Base-by-base conservation (phyloP, 2,888 invertebrate genomes). In the Maniola hyperantus region DNA sequence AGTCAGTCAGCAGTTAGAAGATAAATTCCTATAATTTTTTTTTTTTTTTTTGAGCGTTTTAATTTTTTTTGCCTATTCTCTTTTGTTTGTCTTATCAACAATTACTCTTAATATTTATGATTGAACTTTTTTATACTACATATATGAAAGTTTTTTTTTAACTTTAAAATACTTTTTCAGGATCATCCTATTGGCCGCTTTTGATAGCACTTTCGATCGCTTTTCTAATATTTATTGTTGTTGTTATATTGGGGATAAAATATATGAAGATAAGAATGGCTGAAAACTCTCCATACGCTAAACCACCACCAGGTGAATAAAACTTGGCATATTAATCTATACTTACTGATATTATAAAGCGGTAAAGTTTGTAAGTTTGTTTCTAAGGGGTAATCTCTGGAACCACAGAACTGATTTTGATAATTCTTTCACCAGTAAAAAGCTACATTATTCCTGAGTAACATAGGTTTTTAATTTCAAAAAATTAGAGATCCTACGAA, bases 261-360 rank as follows among this genome's bases (percentile, higher is more conserved):
- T 92, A 91, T 73, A 85, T 92, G 80, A 92, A 92, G 75, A 80
- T 91, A 62, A 91, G 86, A 73, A 82, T 91, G 76, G 77, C 81
- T 48, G 91, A 91, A 70, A 83, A 80, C 71, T 90, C 91, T 11
- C 89, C 89, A 0, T 91, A 91, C 60, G 88, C 81, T 0, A 92
- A 92, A 74, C 91, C 91, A 20, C 83, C 89, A 54, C 82, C 91
- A 80, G 90, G 92, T 91, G 82, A 79, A 59, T 53, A 34, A 26
- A 51, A 64, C 20, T 65, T 36, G 63, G 6, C n/a, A 33, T 13
- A 18, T 33, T 10, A 18, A n/a, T n/a, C n/a, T n/a, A n/a, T n/a
- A n/a, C n/a, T n/a, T n/a, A n/a, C n/a, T n/a, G n/a, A n/a, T n/a
- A n/a, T n/a, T n/a, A n/a, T n/a, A n/a, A n/a, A n/a, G n/a, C n/a